These are phyloP conservation scores for Tenthredo scrophulariae DNA, from an alignment of 2,888 invertebrate species.

Conservation along the genomic window DNA sequence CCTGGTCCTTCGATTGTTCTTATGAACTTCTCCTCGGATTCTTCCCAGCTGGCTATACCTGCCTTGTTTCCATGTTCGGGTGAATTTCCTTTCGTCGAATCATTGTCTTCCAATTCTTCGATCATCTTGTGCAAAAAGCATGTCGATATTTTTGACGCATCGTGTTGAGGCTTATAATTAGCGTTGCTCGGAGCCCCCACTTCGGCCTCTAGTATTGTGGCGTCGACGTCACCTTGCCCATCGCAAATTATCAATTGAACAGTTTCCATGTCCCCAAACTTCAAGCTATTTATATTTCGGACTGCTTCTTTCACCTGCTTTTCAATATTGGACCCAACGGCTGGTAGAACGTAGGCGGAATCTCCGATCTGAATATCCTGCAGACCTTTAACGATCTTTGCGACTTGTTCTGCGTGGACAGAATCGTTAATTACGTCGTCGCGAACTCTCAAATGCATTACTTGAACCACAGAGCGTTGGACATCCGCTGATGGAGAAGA, in stretches of 20 bases:
- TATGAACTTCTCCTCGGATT: conserved; percentile 65
- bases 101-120: conserved; percentile 62
- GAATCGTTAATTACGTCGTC: conserved; percentile 6
- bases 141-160: conserved; percentile 59
- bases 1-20: conserved; percentile 60
- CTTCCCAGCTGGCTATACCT: conserved; percentile 63
- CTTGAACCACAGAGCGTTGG: conserved; percentile 20
- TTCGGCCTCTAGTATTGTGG: conserved; percentile 30
- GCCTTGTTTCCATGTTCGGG: conserved; percentile 53
- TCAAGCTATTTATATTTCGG: conserved; percentile 56
- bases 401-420: conserved; percentile 39
- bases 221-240: conserved; percentile 66
- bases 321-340: conserved; percentile 57
- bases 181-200: conserved; percentile 19
- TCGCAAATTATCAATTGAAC: conserved; percentile 56
- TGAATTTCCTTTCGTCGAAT: conserved; percentile 52
- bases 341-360: conserved; percentile 53
- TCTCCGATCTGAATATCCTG: conserved; percentile 68
- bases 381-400: conserved; percentile 61
- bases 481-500: background rate
- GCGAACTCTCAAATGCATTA: conserved; percentile 20
- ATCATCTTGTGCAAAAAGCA: conserved; percentile 65
- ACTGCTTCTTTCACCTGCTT: conserved; percentile 63
- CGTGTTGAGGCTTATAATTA: conserved; percentile 13
- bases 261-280: conserved; percentile 54